Conservation (phyloP, 2,797 vertebrate genomes). For the Nasua narica region DNA sequence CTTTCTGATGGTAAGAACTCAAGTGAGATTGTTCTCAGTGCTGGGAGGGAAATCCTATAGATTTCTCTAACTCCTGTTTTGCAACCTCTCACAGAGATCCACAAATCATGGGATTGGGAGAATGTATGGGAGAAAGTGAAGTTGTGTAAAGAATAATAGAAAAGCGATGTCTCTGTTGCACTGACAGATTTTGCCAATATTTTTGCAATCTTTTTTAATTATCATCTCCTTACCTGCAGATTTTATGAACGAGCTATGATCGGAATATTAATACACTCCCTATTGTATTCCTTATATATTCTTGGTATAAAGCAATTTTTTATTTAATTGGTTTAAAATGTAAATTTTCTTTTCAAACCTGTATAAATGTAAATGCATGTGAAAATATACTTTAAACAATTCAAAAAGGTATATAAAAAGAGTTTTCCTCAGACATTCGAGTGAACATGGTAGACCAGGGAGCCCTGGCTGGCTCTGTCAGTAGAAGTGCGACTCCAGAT, state of each 20-base stretch:
- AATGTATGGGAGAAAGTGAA: neutral
- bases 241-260: neutral
- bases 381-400: neutral
- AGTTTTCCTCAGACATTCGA: neutral
- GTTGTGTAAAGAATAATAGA: neutral
- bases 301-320: neutral
- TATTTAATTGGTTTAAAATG: neutral
- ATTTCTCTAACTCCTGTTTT: neutral
- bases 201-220: neutral
- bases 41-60: neutral
- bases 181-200: neutral
- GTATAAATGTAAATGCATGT: neutral
- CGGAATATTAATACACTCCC: neutral
- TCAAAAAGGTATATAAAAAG: neutral
- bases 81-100: neutral
- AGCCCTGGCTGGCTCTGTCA: neutral
- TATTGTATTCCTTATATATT: neutral
- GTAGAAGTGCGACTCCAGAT: neutral
- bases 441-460: too few relatives aligned
- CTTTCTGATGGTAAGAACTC: neutral
- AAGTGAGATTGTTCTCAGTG: neutral
- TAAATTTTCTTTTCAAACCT: neutral
- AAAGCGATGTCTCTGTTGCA: neutral
- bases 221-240: too few relatives aligned
- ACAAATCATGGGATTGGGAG: neutral